These are phyloP conservation scores for Anthopleura sola DNA, from an alignment of 64 coral and sea anemone species.

Conservation along the genomic window DNA sequence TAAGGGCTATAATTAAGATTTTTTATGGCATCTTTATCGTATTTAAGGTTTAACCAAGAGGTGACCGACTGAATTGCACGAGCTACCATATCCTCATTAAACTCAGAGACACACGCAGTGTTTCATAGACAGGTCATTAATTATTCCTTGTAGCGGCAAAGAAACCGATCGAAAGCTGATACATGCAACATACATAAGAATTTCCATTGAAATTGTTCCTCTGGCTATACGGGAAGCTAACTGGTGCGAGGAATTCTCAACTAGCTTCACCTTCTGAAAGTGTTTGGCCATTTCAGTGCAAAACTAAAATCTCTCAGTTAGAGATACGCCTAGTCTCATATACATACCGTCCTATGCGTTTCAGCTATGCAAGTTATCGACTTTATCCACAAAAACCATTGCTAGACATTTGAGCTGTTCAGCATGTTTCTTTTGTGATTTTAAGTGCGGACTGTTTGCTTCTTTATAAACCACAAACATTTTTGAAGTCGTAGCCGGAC, in stretches of 20 bases:
- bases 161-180: conserved; percentile 22
- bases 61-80: background rate
- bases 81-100: background rate
- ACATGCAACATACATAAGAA: background rate
- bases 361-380: background rate
- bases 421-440: background rate
- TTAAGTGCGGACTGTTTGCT: no score
- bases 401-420: background rate
- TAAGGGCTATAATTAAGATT: background rate
- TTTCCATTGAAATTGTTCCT: background rate
- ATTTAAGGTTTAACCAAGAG: background rate
- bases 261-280: background rate
- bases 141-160: conserved; percentile 18
- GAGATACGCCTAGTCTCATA: background rate
- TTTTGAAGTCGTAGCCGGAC: no score
- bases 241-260: background rate
- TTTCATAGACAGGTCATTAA: conserved; percentile 15
- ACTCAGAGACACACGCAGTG: background rate
- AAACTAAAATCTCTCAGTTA: background rate
- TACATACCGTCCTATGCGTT: background rate
- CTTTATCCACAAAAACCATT: background rate
- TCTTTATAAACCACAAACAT: no score
- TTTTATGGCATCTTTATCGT: background rate
- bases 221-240: background rate
- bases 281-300: no score